Evolutionary conservation across 1,140 invertebrate genomes (phyloP).

Genomic region (Trichomalopsis sarcophagae): DNA sequence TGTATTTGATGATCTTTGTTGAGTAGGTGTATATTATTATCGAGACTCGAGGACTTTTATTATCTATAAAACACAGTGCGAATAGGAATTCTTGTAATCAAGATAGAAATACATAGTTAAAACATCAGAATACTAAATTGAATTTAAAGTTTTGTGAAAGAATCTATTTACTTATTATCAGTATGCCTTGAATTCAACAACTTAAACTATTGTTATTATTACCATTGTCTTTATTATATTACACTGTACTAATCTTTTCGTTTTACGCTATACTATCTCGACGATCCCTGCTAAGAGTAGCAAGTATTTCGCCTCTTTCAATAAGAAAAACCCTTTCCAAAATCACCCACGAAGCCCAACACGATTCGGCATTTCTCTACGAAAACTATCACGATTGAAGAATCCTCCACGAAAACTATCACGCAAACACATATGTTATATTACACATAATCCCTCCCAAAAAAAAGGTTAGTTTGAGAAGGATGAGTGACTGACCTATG

Average conservation of each 20-base stretch:
- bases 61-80: background rate
- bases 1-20: slow-evolving; percentile 16
- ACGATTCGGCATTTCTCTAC: too few relatives aligned
- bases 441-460: too few relatives aligned
- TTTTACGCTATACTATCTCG: background rate
- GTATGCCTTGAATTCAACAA: background rate
- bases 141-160: background rate
- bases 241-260: background rate
- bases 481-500: too few relatives aligned
- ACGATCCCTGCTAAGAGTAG: too few relatives aligned
- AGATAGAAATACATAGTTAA: background rate
- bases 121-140: background rate
- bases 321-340: too few relatives aligned
- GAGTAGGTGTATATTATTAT: background rate
- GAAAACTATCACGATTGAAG: too few relatives aligned
- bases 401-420: too few relatives aligned
- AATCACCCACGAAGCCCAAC: too few relatives aligned
- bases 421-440: too few relatives aligned
- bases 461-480: too few relatives aligned
- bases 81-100: background rate
- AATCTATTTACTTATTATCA: background rate
- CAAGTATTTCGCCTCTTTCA: too few relatives aligned
- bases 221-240: background rate
- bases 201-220: background rate
- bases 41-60: slow-evolving; percentile 33